Base-by-base conservation (phyloP, 2,888 invertebrate genomes). In the Phasia obesa region DNA sequence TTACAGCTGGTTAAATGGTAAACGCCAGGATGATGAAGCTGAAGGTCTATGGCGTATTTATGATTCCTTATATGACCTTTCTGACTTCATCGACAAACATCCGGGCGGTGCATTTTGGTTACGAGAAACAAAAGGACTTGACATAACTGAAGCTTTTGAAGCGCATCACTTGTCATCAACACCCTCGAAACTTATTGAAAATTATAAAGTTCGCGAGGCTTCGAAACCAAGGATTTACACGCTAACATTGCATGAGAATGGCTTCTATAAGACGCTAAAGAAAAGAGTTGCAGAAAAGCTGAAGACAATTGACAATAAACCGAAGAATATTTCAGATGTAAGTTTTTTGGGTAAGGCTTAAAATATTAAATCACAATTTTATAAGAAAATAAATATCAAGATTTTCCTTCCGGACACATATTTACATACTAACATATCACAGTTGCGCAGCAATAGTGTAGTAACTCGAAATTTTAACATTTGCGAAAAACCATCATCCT, bases 71-170 rank as follows among this genome's bases (percentile, higher is more conserved):
- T 99, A 98, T 90, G 97, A 99, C 91, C 93, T 99, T 25, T 94
- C 94, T 0, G 93, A 93, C 21, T 99, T 97, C 89, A 92, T 96
- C 5, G 90, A 94, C 4, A 93, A 92, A 57, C 99, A 99, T 92
- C 99, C 98, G 0, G 97, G 98, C 42, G 97, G 98, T 1, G 87
- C 92, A 0, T 94, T 95, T 88, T 97, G 96, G 96, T 88, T 97
- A 65, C 91, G 92, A 42, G 91, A 94, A 59, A 94, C 95, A 1
- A 94, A 94, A 93, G 96, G 96, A 0, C 95, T 94, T 1, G 96
- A 97, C 86, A 95, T 96, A 77, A 96, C 96, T 0, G 96, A 96
- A 91, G 94, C 94, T 6, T 96, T 96, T 87, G 95, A 96, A 92
- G 90, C 93, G 0, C 95, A 96, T 89, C 96, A 97, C 89, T 87